Conservation (phyloP, 2,113 vertebrate genomes). For the Silurus asotus region DNA sequence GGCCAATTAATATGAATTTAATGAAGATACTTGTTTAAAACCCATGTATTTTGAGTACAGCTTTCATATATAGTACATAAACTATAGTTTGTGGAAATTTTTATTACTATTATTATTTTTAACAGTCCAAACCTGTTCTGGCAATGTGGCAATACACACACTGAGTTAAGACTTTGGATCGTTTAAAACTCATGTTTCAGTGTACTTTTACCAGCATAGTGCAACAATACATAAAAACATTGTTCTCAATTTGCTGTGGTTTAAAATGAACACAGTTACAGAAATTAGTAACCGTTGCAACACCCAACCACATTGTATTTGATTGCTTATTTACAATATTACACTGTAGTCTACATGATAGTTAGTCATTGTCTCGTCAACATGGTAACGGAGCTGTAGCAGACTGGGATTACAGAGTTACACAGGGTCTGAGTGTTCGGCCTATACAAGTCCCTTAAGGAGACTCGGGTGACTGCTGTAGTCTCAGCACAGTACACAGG, state of each 20-base stretch:
- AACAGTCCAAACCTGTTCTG: not conserved
- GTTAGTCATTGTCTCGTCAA: not conserved
- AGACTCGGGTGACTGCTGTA: not conserved
- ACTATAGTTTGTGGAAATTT: not conserved
- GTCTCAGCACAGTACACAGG: not conserved
- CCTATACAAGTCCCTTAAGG: conserved; percentile 6
- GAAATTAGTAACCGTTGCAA: not conserved
- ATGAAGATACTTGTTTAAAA: not conserved
- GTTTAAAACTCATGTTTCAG: not conserved
- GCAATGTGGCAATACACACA: not conserved
- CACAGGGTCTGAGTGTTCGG: not conserved
- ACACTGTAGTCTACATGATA: not conserved
- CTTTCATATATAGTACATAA: not conserved
- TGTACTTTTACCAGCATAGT: not conserved
- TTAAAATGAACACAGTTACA: not conserved
- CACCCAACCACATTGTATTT: not conserved
- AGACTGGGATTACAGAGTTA: conserved; percentile 51
- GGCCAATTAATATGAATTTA: not conserved
- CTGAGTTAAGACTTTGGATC: not conserved
- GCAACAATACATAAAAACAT: not conserved
- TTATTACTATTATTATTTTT: too few relatives aligned
- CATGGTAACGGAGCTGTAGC: not conserved
- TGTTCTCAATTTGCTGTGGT: not conserved
- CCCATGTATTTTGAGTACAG: not conserved
- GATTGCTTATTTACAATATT: not conserved